phyloP scores from a whole-genome alignment of 2,888 invertebrate genomes.

The Ceriagrion tenellum region DNA sequence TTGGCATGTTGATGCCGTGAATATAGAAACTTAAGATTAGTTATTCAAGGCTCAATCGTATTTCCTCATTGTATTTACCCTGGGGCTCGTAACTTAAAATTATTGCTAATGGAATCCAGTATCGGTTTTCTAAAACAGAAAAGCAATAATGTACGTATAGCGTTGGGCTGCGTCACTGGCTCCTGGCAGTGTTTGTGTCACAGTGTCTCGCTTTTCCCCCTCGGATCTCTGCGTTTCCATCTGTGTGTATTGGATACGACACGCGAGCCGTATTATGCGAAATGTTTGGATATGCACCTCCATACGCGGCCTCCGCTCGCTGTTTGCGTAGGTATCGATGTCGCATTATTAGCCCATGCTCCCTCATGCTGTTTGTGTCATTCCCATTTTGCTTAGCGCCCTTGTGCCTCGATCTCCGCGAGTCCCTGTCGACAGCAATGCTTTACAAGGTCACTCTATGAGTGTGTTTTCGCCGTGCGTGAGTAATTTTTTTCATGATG shows the following conservation, averaged over 20 bases:
- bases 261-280: background rate
- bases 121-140: background rate
- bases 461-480: background rate
- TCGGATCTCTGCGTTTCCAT: background rate
- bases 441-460: background rate
- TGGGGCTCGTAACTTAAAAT: background rate
- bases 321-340: background rate
- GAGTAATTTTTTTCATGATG: background rate
- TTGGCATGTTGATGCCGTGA: background rate
- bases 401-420: background rate
- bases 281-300: background rate
- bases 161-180: background rate
- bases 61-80: background rate
- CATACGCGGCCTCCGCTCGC: background rate
- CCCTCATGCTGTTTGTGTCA: background rate
- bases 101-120: slow-evolving; percentile 7
- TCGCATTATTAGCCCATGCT: slow-evolving; percentile 3
- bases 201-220: background rate
- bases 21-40: background rate
- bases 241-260: background rate
- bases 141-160: background rate
- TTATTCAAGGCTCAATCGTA: background rate
- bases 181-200: background rate
- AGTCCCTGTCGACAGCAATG: background rate
- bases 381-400: background rate